Conservation (phyloP, 2,113 vertebrate species). For the Oceanodroma tethys region DNA sequence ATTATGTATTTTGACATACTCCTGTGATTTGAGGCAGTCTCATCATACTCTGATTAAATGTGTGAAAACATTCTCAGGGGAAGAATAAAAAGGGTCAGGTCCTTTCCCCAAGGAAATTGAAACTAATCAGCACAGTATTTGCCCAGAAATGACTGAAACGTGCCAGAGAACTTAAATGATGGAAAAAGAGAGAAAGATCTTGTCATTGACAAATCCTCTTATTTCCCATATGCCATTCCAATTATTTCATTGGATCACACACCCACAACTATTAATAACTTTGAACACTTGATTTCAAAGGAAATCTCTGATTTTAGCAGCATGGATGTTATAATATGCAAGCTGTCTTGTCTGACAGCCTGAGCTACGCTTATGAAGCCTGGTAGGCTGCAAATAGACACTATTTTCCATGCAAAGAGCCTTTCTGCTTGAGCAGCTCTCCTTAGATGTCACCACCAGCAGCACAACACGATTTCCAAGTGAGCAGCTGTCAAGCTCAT, state of each 20-base stretch:
- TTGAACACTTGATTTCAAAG: not conserved
- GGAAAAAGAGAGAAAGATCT: not conserved
- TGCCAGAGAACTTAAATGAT: not conserved
- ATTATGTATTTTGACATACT: not conserved
- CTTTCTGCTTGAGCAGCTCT: slow-evolving; percentile 27
- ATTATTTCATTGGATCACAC: not conserved
- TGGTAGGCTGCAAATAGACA: not conserved
- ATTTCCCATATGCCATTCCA: not conserved
- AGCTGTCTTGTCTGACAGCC: not conserved
- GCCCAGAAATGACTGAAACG: not conserved
- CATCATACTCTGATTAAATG: slow-evolving; percentile 4
- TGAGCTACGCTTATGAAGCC: not conserved
- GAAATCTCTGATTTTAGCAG: not conserved
- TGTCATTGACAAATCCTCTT: not conserved
- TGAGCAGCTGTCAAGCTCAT: slow-evolving; percentile 27
- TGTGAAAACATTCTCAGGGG: not conserved
- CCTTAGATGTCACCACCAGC: not conserved
- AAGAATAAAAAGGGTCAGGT: not conserved
- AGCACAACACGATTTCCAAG: not conserved
- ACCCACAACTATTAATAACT: not conserved
- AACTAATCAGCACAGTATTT: slow-evolving; percentile 13
- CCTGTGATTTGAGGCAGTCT: not conserved
- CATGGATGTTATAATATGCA: not conserved
- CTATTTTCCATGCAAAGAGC: not conserved
- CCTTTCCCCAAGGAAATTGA: not conserved